Conservation (phyloP, 2,797 vertebrate species). For the Tenualosa thibaudeaui region DNA sequence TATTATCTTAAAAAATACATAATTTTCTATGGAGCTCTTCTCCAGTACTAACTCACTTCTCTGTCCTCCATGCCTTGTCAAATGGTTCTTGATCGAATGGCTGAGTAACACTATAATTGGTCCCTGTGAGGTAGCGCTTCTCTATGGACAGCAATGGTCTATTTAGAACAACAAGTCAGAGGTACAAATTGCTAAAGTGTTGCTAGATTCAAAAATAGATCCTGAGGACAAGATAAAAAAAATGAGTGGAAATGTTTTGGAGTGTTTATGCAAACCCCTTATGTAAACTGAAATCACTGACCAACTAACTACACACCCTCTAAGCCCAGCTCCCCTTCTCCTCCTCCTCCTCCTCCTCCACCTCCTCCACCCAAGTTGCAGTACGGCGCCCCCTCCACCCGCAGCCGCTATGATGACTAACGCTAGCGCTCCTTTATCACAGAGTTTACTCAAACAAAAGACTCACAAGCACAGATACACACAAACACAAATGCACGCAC, state of each 20-base stretch:
- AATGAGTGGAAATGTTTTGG: background rate
- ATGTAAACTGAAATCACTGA: slow-evolving; percentile 14
- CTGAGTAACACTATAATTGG: background rate
- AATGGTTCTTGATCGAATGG: background rate
- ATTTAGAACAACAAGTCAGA: background rate
- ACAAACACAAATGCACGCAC: background rate
- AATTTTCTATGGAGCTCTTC: background rate
- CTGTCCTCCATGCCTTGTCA: background rate
- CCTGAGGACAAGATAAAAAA: background rate
- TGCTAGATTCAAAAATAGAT: background rate
- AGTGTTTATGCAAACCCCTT: slow-evolving; percentile 21
- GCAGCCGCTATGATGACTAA: background rate
- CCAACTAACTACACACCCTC: background rate
- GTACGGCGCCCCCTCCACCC: background rate
- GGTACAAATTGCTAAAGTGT: background rate
- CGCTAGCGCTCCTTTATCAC: background rate
- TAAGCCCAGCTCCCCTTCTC: background rate
- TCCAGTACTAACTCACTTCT: background rate
- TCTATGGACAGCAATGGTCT: background rate
- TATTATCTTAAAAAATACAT: too few relatives aligned
- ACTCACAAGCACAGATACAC: background rate
- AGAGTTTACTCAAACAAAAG: background rate
- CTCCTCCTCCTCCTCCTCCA: background rate
- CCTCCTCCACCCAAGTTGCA: background rate
- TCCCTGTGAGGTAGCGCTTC: background rate